Percentiles rank a stretch among this genome's conserved stretches.
Conservation (phyloP, 2,113 vertebrate genomes). For the Phrynosoma platyrhinos region DNA sequence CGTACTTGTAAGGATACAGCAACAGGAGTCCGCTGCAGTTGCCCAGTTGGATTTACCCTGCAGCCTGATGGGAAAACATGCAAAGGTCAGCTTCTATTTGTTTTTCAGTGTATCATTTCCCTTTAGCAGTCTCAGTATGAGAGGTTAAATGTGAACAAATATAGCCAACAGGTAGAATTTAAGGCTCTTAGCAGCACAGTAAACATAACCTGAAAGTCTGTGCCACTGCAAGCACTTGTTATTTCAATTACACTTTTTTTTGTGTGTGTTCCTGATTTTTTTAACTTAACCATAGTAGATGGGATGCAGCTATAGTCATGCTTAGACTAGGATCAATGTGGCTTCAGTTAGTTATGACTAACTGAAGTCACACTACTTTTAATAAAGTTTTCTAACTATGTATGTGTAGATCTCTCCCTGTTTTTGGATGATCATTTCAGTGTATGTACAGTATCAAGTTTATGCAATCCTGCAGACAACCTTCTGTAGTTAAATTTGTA, state of each 20-base stretch:
- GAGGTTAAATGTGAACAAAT: slow-evolving; percentile 65
- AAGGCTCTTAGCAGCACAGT: slow-evolving; percentile 3
- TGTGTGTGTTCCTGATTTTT: background rate
- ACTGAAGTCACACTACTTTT: background rate
- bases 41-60: slow-evolving; percentile 95
- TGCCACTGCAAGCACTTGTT: background rate
- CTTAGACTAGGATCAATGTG: background rate
- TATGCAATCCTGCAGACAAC: background rate
- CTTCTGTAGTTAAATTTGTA: background rate
- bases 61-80: slow-evolving; percentile 97
- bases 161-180: slow-evolving; percentile 50
- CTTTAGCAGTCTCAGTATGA: slow-evolving; percentile 45
- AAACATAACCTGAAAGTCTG: background rate
- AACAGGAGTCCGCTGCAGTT: slow-evolving; percentile 96
- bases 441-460: background rate
- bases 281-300: too few species aligned
- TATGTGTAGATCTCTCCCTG: background rate
- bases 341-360: background rate
- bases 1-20: slow-evolving; percentile 97
- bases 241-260: background rate
- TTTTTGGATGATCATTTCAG: background rate
- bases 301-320: too few species aligned
- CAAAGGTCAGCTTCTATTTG: slow-evolving; percentile 91
- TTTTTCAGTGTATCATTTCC: slow-evolving; percentile 72
- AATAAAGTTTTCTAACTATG: background rate